Percentiles rank a stretch among this genome's conserved stretches.
Conservation (phyloP, 2,888 invertebrate genomes). For the Drosophila paranaensis region DNA sequence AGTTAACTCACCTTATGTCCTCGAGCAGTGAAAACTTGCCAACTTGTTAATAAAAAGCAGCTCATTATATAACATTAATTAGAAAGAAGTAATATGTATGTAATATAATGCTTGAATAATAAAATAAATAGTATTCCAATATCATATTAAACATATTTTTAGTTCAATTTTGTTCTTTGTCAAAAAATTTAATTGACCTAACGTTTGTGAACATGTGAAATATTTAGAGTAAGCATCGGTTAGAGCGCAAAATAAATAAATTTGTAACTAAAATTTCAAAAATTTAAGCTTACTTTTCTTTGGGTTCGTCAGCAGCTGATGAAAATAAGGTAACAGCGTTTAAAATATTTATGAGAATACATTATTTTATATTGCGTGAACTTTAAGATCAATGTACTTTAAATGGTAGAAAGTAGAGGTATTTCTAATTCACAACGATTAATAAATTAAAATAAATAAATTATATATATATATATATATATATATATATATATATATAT, state of each 20-base stretch:
- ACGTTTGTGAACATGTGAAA: not conserved
- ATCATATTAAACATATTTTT: not conserved
- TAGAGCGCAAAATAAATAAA: not conserved
- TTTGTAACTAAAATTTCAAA: not conserved
- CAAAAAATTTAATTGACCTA: not conserved
- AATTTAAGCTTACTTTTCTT: conserved; percentile 92
- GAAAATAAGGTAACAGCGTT: conserved; percentile 20
- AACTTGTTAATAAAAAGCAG: conserved; percentile 44
- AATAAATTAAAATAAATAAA: no score
- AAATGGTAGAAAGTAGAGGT: not conserved
- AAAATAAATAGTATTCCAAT: no score
- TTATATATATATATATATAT: no score
- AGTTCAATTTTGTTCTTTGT: not conserved
- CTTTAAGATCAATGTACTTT: not conserved
- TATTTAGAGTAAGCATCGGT: conserved; percentile 23
- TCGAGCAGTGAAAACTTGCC: conserved; percentile 58
- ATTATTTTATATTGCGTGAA: not conserved
- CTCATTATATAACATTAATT: conserved; percentile 18
- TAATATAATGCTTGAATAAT: not conserved
- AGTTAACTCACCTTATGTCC: conserved; percentile 58
- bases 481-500: no score
- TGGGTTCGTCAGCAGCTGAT: conserved; percentile 96
- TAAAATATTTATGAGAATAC: conserved; percentile 30
- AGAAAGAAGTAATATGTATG: not conserved
- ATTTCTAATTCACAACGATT: no score